Evolutionary conservation across 2,113 vertebrate genomes (phyloP).

Genomic region (Apaloderma vittatum): DNA sequence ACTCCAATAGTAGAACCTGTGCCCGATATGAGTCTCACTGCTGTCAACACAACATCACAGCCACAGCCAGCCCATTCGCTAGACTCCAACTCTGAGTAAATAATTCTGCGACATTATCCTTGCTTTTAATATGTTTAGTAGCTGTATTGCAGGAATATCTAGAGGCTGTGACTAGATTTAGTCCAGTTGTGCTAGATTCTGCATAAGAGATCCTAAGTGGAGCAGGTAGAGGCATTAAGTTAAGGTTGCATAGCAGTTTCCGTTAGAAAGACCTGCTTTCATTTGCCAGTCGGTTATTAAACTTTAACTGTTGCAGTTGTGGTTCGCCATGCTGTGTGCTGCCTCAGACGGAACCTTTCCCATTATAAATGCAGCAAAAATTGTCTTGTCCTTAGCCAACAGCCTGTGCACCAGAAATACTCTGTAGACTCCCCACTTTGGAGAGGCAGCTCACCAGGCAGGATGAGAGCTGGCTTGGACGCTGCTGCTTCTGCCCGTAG

Average conservation of each 20-base stretch:
- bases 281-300: constrained; percentile 36
- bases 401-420: neutral
- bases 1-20: accelerated
- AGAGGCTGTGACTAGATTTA: constrained; percentile 17
- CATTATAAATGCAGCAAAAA: neutral
- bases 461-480: neutral
- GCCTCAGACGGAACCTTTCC: neutral
- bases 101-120: neutral
- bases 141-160: neutral
- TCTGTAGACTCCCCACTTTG: neutral
- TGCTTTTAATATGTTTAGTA: neutral
- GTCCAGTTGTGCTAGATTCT: constrained; percentile 37
- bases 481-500: neutral
- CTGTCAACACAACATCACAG: too few relatives aligned
- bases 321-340: neutral
- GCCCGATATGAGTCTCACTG: accelerated
- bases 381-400: neutral
- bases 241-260: constrained; percentile 46
- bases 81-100: neutral
- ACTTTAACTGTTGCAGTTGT: constrained; percentile 7
- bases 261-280: constrained; percentile 34
- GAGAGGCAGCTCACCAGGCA: neutral
- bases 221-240: constrained; percentile 60
- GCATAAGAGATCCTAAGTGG: neutral
- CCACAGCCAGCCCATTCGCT: neutral